Evolutionary conservation across 2,888 invertebrate genomes (phyloP).

Genomic region (Cenopis cana): DNA sequence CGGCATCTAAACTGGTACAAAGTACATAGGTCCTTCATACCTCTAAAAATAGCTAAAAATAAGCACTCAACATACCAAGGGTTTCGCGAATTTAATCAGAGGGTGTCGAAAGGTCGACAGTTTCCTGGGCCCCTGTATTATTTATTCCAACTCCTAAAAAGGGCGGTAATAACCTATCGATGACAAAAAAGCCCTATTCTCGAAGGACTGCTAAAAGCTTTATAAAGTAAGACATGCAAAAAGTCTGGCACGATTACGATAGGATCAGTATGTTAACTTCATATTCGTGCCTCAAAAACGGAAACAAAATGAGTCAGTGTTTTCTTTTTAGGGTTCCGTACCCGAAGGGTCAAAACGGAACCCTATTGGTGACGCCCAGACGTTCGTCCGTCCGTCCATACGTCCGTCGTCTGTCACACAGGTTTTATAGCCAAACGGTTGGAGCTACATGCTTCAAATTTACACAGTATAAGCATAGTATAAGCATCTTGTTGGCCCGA

Average conservation of each 20-base stretch:
- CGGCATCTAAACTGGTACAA: too few species aligned
- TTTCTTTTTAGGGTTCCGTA: background rate
- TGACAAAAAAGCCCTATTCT: slow-evolving; percentile 35
- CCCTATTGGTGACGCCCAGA: too few species aligned
- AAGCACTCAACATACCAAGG: background rate
- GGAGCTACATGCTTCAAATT: too few species aligned
- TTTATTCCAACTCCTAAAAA: slow-evolving; percentile 29
- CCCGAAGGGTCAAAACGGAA: too few species aligned
- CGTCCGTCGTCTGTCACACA: too few species aligned
- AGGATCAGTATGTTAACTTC: background rate
- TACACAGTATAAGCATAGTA: too few species aligned
- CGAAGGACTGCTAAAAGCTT: slow-evolving; percentile 40
- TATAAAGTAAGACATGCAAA: slow-evolving; percentile 39
- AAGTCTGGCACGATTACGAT: background rate
- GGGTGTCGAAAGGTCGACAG: background rate
- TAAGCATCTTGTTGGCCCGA: too few species aligned
- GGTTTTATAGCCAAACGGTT: too few species aligned
- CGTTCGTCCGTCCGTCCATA: too few species aligned
- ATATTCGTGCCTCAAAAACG: too few species aligned
- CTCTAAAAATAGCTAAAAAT: background rate
- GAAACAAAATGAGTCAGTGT: too few species aligned
- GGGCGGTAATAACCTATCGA: slow-evolving; percentile 38
- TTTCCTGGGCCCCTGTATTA: slow-evolving; percentile 9
- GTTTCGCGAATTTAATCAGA: slow-evolving; percentile 1
- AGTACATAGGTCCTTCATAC: too few species aligned